Evolutionary conservation across 1,140 invertebrate species (phyloP).

Genomic region (Matsumurasca onukii): DNA sequence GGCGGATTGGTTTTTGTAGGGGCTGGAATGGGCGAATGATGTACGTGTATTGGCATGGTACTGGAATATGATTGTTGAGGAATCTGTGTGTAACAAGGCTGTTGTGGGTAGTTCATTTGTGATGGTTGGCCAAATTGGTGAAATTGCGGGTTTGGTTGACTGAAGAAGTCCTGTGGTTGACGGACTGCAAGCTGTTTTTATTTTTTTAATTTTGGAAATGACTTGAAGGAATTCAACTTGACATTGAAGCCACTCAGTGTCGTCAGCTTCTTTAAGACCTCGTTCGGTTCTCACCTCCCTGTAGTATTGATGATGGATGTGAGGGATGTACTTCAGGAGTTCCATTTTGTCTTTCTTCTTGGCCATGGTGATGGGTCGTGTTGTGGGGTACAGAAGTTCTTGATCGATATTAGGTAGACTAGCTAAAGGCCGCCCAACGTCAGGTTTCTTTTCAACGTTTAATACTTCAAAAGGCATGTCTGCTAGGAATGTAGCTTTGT

Average conservation of each 20-base stretch:
- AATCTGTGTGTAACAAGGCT: neutral
- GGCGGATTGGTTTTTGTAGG: neutral
- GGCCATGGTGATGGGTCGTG: conserved; percentile 37
- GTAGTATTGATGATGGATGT: conserved; percentile 37
- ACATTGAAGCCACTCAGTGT: conserved; percentile 2
- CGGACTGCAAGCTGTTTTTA: neutral
- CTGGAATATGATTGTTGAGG: neutral
- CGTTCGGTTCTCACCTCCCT: conserved; percentile 35
- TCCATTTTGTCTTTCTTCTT: conserved; percentile 38
- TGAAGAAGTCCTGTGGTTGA: neutral
- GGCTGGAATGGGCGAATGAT: neutral
- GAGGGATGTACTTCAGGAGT: conserved; percentile 37
- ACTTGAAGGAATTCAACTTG: neutral
- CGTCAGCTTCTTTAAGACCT: conserved; percentile 10
- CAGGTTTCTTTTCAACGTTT: conserved; percentile 35
- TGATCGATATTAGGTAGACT: conserved; percentile 39
- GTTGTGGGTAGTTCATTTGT: neutral
- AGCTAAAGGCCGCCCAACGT: conserved; percentile 36
- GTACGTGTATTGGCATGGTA: neutral
- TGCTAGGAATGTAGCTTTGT: conserved; percentile 38
- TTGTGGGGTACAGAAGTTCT: conserved; percentile 36
- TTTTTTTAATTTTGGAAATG: conserved; percentile 3
- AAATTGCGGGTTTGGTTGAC: neutral
- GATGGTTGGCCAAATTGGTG: neutral
- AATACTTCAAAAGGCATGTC: conserved; percentile 35